Evolutionary conservation across 2,797 vertebrate genomes (phyloP).

Genomic region (Phaenicophaeus curvirostris): DNA sequence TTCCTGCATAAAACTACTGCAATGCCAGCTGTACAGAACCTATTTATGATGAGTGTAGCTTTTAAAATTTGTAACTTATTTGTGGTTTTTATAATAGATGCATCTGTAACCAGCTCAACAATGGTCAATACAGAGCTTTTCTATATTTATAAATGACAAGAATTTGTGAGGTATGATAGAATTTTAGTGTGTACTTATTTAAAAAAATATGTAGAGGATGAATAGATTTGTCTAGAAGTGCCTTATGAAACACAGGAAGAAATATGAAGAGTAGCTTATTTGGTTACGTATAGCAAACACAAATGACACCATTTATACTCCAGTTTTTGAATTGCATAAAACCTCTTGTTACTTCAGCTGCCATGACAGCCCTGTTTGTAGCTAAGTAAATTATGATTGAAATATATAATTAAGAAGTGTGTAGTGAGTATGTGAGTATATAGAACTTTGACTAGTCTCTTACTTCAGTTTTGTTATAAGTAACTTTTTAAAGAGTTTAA

Average conservation of each 20-base stretch:
- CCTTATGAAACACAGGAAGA: neutral
- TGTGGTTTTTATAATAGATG: neutral
- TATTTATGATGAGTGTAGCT: neutral
- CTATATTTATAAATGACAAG: neutral
- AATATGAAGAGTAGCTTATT: neutral
- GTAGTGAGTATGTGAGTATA: neutral
- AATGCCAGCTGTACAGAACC: neutral
- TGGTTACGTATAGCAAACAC: neutral
- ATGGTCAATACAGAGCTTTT: neutral
- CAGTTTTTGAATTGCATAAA: neutral
- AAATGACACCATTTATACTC: neutral
- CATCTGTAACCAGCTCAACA: neutral
- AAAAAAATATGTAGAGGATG: neutral
- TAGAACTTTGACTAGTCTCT: neutral
- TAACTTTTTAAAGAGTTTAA: neutral
- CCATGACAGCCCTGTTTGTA: neutral
- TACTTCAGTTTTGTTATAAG: neutral
- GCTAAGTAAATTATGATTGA: neutral
- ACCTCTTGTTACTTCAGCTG: neutral
- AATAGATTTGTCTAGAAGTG: neutral
- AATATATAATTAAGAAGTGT: neutral
- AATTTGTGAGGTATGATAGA: neutral
- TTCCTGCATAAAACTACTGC: neutral
- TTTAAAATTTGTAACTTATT: neutral
- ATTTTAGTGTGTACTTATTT: neutral